These are phyloP conservation scores for Drosophila insularis DNA, from an alignment of 1,140 invertebrate species.

Conservation along the genomic window DNA sequence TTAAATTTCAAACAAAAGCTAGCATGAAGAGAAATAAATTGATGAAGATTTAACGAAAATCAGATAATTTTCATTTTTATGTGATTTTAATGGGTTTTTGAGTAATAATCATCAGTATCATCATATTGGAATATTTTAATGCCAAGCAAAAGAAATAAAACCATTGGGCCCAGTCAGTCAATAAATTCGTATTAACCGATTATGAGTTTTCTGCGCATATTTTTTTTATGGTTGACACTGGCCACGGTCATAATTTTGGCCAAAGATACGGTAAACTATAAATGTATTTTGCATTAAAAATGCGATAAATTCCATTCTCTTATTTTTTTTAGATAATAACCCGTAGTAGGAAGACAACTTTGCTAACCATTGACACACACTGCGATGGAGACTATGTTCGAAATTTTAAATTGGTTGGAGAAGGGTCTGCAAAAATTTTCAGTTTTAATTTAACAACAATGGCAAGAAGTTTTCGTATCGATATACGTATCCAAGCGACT, in stretches of 20 bases:
- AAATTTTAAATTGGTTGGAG: slow-evolving; percentile 13
- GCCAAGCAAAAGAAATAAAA: neutral
- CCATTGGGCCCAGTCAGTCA: neutral
- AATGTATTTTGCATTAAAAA: neutral
- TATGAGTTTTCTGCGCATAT: neutral
- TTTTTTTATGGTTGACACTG: neutral
- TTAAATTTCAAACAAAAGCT: neutral
- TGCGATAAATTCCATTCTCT: neutral
- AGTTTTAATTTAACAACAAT: slow-evolving; percentile 12
- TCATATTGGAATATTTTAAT: neutral
- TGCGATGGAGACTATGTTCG: neutral
- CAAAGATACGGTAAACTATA: neutral
- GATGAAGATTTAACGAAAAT: no score
- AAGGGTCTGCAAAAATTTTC: neutral
- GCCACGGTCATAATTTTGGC: neutral
- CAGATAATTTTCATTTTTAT: neutral
- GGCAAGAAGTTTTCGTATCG: neutral
- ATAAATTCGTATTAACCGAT: neutral
- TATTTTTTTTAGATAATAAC: neutral
- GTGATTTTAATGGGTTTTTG: neutral
- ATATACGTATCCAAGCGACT: neutral
- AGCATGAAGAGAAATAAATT: neutral
- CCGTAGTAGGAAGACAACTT: neutral
- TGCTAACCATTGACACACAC: neutral
- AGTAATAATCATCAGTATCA: neutral